phyloP scores from a whole-genome alignment of 2,113 vertebrate genomes.

The Cynocephalus volans region DNA sequence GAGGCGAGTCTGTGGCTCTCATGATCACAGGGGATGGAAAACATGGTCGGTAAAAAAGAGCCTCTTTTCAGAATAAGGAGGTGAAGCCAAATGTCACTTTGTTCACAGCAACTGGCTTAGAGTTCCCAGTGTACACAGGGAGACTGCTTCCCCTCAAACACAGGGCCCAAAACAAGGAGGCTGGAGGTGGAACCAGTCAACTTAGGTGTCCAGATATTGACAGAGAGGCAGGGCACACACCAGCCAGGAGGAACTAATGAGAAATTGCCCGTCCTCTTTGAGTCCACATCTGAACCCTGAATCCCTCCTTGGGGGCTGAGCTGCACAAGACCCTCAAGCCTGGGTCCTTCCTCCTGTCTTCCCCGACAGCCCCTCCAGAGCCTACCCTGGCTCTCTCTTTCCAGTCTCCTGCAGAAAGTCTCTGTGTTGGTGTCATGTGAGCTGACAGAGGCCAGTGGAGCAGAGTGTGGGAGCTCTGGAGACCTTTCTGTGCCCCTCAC shows the following conservation, averaged over 20 bases:
- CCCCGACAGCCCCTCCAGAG: background rate
- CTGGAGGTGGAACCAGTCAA: background rate
- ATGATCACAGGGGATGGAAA: slow-evolving; percentile 23
- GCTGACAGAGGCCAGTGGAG: too few relatives aligned
- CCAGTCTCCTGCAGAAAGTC: background rate
- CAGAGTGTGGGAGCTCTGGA: too few relatives aligned
- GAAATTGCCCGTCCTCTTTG: background rate
- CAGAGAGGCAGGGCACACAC: background rate
- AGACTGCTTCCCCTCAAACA: background rate
- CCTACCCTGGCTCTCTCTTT: background rate
- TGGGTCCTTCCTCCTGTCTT: too few relatives aligned
- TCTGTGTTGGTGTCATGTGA: background rate
- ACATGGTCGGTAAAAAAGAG: background rate
- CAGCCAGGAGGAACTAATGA: background rate
- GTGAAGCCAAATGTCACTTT: slow-evolving; percentile 49
- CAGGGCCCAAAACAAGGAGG: background rate
- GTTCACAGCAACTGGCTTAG: background rate
- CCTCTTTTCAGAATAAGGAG: slow-evolving; percentile 43
- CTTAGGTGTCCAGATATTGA: background rate
- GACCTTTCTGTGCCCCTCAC: background rate
- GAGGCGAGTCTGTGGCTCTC: background rate
- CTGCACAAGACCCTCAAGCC: background rate
- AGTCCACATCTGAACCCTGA: background rate
- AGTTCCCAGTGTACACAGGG: background rate
- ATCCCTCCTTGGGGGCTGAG: background rate